Conservation (phyloP, 2,113 vertebrate species). For the Pyxicephalus adspersus region DNA sequence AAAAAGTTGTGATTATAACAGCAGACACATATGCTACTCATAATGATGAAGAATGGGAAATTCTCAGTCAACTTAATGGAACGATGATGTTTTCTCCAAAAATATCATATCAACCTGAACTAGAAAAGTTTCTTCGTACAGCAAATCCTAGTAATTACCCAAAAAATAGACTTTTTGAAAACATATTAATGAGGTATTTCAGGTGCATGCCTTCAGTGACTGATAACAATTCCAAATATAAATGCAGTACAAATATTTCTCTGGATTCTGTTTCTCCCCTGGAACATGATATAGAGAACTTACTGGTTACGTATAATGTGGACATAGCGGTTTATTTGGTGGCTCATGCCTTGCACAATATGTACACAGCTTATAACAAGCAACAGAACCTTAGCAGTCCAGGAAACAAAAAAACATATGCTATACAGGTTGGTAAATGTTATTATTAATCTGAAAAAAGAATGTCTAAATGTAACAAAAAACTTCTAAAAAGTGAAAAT, state of each 20-base stretch:
- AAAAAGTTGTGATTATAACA: not conserved
- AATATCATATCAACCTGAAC: not conserved
- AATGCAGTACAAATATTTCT: not conserved
- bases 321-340: conserved; percentile 6
- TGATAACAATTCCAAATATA: too few relatives aligned
- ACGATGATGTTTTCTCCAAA: not conserved
- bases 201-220: not conserved
- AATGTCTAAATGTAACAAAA: too few relatives aligned
- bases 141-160: not conserved
- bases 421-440: too few relatives aligned
- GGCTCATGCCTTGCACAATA: not conserved
- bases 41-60: too few relatives aligned
- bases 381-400: too few relatives aligned
- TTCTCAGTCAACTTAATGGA: not conserved
- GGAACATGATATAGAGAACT: not conserved
- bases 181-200: not conserved
- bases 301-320: not conserved
- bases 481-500: too few relatives aligned
- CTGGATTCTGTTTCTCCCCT: too few relatives aligned
- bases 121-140: not conserved
- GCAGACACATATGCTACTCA: too few relatives aligned
- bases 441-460: too few relatives aligned
- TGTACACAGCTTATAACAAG: too few relatives aligned
- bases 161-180: not conserved
- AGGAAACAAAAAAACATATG: too few relatives aligned